Evolutionary conservation across 2,113 vertebrate genomes (phyloP), one percentile per base, ranked within the genome.

Genomic region (Thryonomys swinderianus): DNA sequence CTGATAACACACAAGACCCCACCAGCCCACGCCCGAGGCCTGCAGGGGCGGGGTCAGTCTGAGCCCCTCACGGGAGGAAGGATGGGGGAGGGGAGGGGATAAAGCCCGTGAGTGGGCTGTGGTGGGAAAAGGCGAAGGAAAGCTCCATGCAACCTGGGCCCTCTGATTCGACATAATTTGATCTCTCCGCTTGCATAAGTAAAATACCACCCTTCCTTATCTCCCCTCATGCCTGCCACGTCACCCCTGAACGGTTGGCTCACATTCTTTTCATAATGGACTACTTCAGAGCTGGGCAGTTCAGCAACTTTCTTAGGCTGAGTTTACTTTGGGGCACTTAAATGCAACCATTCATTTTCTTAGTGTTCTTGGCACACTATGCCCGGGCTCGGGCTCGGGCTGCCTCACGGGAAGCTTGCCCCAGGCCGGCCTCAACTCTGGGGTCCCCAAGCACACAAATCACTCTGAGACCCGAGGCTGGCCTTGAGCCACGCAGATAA

Each of bases 401-500:
- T 40, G 2, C 55, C 73, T 57, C 6, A 7, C 40, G 14, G 7
- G 30, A 94, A 88, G 79, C 62, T 23, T 11, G 37, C 37, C n/a
- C 80, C 27, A 30, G 57, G 23, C 40, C 62, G 85, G 64, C 57
- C 27, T 64, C 8, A 66, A n/a, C 81, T 48, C 64, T 27, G 0
- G 0, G 5, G 59, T 76, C 59, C 8, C 11, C 7, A 1, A 1
- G 30, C 30, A n/a, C 85, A 85, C 91, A 78, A 84, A 85, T 84
- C 66, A 88, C 89, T n/a, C 73, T 53, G n/a, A 82, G 91, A 34
- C 57, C 48, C 11, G 20, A 7, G 7, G 7, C 42, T 53, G 90
- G 84, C 95, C 93, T 97, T 88, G 97, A 93, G 76, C 32, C 59
- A 4, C 42, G 88, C 27, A 84, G 95, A 88, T 91, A 89, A 93